A percentile compares a stretch with the other conserved stretches of the same genome.
These are phyloP conservation scores for Origma solitaria DNA, from an alignment of 2,113 vertebrate genomes.

Conservation along the genomic window DNA sequence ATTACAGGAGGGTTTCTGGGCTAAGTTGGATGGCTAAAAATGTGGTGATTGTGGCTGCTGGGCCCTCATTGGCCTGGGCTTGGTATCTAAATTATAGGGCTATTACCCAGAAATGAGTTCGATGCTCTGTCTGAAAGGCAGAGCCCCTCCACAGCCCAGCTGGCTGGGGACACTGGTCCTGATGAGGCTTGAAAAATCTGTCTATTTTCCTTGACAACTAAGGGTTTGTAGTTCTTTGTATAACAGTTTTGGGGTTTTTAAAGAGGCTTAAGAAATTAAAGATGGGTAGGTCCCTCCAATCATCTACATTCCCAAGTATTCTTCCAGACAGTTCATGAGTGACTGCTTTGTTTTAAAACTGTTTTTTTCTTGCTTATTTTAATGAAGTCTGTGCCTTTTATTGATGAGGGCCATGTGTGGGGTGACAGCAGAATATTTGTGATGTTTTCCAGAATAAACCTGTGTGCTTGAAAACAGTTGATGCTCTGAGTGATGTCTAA, in stretches of 20 bases:
- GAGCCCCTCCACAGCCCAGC: not conserved
- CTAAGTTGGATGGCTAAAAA: not conserved
- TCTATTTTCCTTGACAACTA: not conserved
- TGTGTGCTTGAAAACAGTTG: not conserved
- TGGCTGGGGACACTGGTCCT: not conserved
- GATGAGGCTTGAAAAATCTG: not conserved
- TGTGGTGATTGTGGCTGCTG: not conserved
- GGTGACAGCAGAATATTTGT: not conserved
- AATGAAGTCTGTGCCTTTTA: not conserved
- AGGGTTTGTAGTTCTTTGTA: not conserved
- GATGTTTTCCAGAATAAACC: not conserved
- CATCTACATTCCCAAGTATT: not conserved
- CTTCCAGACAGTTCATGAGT: not conserved
- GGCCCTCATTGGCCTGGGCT: constrained; percentile 1
- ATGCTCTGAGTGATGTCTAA: not conserved
- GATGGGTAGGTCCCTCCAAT: accelerated
- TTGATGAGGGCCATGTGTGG: not conserved
- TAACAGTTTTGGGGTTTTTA: not conserved
- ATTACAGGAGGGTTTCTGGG: not conserved
- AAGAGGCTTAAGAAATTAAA: not conserved
- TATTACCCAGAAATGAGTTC: not conserved
- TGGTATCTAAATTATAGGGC: constrained; percentile 20
- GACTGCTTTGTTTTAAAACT: not conserved
- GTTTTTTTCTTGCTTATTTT: not conserved
- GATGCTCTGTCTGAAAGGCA: not conserved